A percentile compares a stretch with the other conserved stretches of the same genome.
Conservation (phyloP, 2,797 vertebrate genomes). For the Cetoscarus ocellatus region DNA sequence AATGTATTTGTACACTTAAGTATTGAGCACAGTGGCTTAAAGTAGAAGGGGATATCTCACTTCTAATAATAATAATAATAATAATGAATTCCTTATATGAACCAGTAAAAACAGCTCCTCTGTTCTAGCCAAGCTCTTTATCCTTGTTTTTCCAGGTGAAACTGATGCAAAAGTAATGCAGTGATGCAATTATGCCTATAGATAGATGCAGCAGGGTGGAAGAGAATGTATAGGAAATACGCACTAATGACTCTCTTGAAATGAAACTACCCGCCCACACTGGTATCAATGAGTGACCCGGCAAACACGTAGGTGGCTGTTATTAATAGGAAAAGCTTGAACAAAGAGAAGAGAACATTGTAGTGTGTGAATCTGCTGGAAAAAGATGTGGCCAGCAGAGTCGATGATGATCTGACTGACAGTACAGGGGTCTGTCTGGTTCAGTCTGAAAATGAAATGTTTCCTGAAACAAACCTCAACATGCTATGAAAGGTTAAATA, state of each 20-base stretch:
- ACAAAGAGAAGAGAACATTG: neutral
- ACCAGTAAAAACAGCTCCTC: neutral
- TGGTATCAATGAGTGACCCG: neutral
- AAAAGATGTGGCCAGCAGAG: neutral
- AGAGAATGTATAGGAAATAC: neutral
- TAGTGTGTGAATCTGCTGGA: neutral
- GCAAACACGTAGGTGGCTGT: neutral
- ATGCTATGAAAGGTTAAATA: neutral
- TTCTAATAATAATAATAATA: neutral
- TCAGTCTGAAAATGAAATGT: neutral
- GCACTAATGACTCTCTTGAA: neutral
- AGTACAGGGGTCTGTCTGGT: neutral
- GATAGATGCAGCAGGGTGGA: neutral
- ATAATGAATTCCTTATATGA: conserved; percentile 10
- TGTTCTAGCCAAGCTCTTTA: conserved; percentile 1
- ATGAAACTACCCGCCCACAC: neutral
- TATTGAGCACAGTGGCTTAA: neutral
- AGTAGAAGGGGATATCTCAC: conserved; percentile 2
- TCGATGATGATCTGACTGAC: neutral
- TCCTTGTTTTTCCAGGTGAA: neutral
- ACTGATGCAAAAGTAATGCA: neutral
- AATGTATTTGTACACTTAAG: neutral
- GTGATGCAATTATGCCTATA: neutral
- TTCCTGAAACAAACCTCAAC: neutral
- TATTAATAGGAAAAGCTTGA: neutral